These are phyloP conservation scores for Laodelphax striatellus DNA, from an alignment of 1,140 invertebrate species.

Conservation along the genomic window DNA sequence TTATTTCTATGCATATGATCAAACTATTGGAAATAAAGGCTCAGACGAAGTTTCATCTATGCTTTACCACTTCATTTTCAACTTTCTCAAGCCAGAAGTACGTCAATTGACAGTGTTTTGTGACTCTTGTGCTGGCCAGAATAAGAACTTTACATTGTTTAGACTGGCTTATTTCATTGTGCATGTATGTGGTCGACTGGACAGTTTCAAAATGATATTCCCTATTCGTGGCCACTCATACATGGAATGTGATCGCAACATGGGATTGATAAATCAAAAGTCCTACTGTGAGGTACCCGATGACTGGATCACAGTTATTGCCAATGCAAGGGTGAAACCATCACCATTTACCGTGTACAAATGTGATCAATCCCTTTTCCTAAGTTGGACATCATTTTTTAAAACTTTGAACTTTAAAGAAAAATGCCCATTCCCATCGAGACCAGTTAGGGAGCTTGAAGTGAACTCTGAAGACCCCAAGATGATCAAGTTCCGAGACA, in stretches of 20 bases:
- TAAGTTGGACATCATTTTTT: no score
- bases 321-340: no score
- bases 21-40: constrained; percentile 12
- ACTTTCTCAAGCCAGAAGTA: constrained; percentile 2
- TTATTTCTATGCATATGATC: no score
- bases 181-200: background rate
- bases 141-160: constrained; percentile 13
- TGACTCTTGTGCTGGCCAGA: constrained; percentile 12
- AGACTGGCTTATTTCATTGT: constrained; percentile 13
- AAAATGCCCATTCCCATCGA: no score
- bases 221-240: constrained; percentile 13
- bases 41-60: constrained; percentile 15
- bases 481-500: no score
- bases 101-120: constrained; percentile 13
- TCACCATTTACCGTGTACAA: no score
- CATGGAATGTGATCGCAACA: constrained; percentile 14
- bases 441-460: no score
- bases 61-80: constrained; percentile 12
- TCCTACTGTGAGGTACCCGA: background rate
- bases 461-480: no score
- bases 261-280: constrained; percentile 13
- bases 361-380: no score
- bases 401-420: no score
- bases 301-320: constrained; percentile 1
- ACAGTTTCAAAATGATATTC: constrained; percentile 3